phyloP scores from a whole-genome alignment of 35 echinoderm and acorn worm species.

The Strongylocentrotus purpuratus region DNA sequence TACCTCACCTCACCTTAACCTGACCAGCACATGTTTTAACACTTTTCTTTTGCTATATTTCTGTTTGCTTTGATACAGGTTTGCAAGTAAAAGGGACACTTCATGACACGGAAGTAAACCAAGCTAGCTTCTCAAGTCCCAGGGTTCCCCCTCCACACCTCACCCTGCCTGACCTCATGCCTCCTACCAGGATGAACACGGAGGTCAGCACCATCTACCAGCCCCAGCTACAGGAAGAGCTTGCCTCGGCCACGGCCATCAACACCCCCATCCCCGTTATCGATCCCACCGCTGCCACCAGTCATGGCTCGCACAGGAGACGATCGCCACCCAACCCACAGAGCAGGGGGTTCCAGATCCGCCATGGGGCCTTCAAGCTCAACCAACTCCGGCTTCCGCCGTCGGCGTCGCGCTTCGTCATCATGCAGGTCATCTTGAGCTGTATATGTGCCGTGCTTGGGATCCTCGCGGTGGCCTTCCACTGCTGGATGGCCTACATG shows the following conservation, averaged over 20 bases:
- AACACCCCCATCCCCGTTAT: not conserved
- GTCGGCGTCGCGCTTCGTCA: constrained; percentile 17
- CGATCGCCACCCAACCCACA: not conserved
- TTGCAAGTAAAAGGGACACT: not conserved
- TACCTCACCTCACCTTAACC: not conserved
- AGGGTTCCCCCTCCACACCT: not conserved
- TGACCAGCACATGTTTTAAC: not conserved
- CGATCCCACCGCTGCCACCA: not conserved
- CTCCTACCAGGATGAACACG: not conserved
- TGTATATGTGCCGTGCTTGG: not conserved
- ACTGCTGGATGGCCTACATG: constrained; percentile 36
- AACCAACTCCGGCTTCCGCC: not conserved
- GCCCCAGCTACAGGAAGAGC: not conserved
- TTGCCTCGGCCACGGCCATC: not conserved
- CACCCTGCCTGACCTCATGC: not conserved
- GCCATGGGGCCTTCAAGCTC: constrained; percentile 43
- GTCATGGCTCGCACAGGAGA: not conserved
- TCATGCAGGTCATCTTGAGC: constrained; percentile 38
- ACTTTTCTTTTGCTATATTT: too few species aligned
- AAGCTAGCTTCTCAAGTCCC: not conserved
- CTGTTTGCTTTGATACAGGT: not conserved
- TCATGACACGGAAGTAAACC: not conserved
- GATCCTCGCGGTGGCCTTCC: not conserved
- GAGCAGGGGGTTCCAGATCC: constrained; percentile 28
- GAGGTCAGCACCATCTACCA: constrained; percentile 39